Base-by-base conservation (phyloP, 1,140 invertebrate genomes). In the Drosophila sulfurigaster region DNA sequence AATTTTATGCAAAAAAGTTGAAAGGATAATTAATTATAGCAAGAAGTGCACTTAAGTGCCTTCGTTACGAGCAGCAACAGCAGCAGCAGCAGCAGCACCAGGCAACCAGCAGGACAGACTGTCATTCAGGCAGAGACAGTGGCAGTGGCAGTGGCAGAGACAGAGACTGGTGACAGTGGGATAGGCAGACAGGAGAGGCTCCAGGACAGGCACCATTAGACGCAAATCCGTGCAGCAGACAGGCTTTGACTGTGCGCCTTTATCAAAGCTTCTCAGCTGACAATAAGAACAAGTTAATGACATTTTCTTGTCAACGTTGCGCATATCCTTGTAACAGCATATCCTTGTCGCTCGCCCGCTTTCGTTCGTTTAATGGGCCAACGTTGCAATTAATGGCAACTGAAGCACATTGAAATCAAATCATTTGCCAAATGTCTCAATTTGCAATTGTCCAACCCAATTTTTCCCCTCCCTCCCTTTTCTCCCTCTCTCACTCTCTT, bases 11-110 rank as follows among this genome's bases (percentile, higher is more conserved):
- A 85, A 85, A 89, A 25, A 89, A 85, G 85, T 89, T 89, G 85
- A 90, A 89, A 89, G 86, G 85, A 89, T 89, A 89, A 89, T 89
- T 89, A 89, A 89, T 89, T 89, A 89, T 89, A 89, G 85, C 85
- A 89, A 90, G 85, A 89, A 89, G 85, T 89, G 85, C 85, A 89
- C 85, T 89, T 89, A 89, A 89, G 85, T 89, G 85, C 85, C 85
- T 89, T 89, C 85, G 85, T 85, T 89, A 89, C 86, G 79, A 73
- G 82, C 82, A 87, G 77, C 81, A 62, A 54, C 43, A 52, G 49
- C 63, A 51, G 15, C 48, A 25, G 32, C 28, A 30, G 28, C 28
- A 32, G 32, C 7, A 25, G 28, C 25, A 0, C 20, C 20, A 25
- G 20, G 20, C 20, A 25, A 25, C 20, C 3, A 38, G 64, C 2